These are phyloP conservation scores for Ochropacha duplaris DNA, from an alignment of 2,888 invertebrate genomes.

Conservation along the genomic window DNA sequence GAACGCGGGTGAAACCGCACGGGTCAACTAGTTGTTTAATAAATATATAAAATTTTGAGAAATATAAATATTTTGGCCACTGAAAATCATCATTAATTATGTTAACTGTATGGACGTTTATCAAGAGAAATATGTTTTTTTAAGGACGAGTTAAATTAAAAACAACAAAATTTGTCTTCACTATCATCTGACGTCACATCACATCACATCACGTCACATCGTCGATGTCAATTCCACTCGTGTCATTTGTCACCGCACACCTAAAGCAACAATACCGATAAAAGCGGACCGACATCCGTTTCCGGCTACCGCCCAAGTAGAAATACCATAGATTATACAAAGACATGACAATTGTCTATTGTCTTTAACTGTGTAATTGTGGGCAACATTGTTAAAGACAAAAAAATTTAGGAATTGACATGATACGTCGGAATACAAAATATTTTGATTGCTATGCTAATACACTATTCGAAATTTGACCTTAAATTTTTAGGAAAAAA, in stretches of 20 bases:
- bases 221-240: slow-evolving; percentile 35
- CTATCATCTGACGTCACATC: slow-evolving; percentile 10
- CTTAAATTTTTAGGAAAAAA: too few species aligned
- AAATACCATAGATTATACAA: slow-evolving; percentile 33
- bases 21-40: too few species aligned
- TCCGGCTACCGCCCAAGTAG: slow-evolving; percentile 68
- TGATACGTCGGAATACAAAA: not conserved
- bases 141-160: not conserved
- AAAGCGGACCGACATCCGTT: slow-evolving; percentile 65
- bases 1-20: too few species aligned
- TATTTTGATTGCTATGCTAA: too few species aligned
- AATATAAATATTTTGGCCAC: too few species aligned
- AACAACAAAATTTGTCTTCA: slow-evolving; percentile 46
- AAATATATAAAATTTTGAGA: too few species aligned
- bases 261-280: slow-evolving; percentile 50
- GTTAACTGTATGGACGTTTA: too few species aligned
- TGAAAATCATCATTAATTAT: too few species aligned
- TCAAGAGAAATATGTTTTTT: not conserved
- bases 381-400: not conserved
- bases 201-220: slow-evolving; percentile 26
- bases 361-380: slow-evolving; percentile 10
- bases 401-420: not conserved
- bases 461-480: too few species aligned
- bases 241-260: slow-evolving; percentile 45
- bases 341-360: slow-evolving; percentile 18